Evolutionary conservation across 2,797 vertebrate genomes (phyloP), one percentile per base, ranked within the genome.

Genomic region (Ambastaia sidthimunki): DNA sequence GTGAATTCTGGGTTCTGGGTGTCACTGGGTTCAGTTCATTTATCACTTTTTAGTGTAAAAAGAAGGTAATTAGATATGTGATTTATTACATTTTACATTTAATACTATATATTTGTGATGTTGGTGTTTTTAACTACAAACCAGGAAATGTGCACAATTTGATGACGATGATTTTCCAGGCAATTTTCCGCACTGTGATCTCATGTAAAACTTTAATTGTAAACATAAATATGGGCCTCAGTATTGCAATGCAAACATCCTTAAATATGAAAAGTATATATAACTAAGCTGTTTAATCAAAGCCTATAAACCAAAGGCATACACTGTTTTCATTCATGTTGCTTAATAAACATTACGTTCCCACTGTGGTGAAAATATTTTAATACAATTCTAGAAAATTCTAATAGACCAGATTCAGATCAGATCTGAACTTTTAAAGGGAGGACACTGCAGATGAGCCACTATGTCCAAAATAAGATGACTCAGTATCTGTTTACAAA

Each of bases 281-380:
- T 54, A 37, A 37, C 28, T 52, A 60, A 54, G n/a, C 19, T 54
- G n/a, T 76, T 66, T 41, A 34, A 75, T 66, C 72, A 37, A 65
- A 65, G n/a, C 60, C 28, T 21, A 37, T 74, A 28, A 52, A 6
- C 25, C 0, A 0, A 19, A 34, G 3, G 23, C 12, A 41, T 65
- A 75, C 28, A 66, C 13, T 75, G 7, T 75, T 75, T 75, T 4
- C 6, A 23, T 37, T 44, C 9, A 54, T 41, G 66, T n/a, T 19
- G 19, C 1, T 31, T 37, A 23, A 41, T 19, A 41, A 63, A 66
- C 31, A 55, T 67, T 47, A 66, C 31, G 21, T 57, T 68, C 31
- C 15, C 21, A 47, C 50, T 47, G 13, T 41, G 50, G 16, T 37
- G 11, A 48, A 47, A 66, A 31, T 7, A 73, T 7, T 57, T 5